Base-by-base conservation (phyloP, 2,113 vertebrate genomes). In the Pedionomus torquatus region DNA sequence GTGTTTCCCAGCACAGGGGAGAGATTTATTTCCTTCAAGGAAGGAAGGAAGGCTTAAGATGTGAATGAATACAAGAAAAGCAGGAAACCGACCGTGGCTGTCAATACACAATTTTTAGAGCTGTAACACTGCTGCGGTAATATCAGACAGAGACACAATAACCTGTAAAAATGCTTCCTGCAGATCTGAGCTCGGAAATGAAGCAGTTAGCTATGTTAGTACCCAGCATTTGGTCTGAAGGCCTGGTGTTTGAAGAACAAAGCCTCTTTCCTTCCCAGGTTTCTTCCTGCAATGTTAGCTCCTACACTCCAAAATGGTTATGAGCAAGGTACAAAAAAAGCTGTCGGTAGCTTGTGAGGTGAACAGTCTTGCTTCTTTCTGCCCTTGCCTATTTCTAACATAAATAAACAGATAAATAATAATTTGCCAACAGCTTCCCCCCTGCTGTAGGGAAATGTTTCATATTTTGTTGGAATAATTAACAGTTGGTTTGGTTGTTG, bases 321-420 rank as follows among this genome's bases (percentile, higher is more conserved):
- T 43, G 44, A 81, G 55, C 16, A 89, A 87, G 61, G 48, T 31
- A 64, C 35, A 71, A 71, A 95, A 95, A 89, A 82, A 70, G 51
- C 63, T 66, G 21, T 46, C 63, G 58, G 71, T 51, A 83, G 39
- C 57, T 84, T 68, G 57, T 64, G 58, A 91, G 69, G 3, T 20
- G 72, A 91, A 66, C 48, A 89, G 28, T 51, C 74, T 69, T 87
- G 64, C 18, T 76, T 93, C 43, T 94, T 85, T 68, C 48, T 95
- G 72, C 68, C 52, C 64, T 71, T 78, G 19, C 58, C 49, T 89
- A 70, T 74, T 95, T 89, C 15, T 35, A 57, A 44, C 44, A 83
- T 51, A 90, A 94, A 93, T 54, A 95, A 92, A 91, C 48, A 87
- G 52, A 92, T 60, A 97, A 93, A 83, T 85, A 96, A 92, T 52